Base-by-base conservation (phyloP, 2,797 vertebrate genomes). In the Scomberomorus guttatus region DNA sequence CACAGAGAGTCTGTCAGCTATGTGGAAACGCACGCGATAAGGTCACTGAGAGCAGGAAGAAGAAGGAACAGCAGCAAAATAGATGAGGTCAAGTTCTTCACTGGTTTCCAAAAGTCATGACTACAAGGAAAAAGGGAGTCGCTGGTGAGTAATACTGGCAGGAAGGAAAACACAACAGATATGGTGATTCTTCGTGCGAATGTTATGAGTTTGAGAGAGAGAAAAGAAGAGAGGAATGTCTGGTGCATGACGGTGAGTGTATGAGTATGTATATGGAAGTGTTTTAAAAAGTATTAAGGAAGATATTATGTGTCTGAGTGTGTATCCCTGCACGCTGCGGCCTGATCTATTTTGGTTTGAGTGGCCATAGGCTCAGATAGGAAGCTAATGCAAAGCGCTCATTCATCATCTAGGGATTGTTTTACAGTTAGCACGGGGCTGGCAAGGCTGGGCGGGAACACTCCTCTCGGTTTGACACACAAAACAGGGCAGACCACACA, bases 401-500 rank as follows among this genome's bases (percentile, higher is more conserved):
- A 22, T 92, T 87, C 67, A 81, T 91, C 84, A 90, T 37, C 66
- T 55, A 57, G 55, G 71, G 75, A 51, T 81, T 89, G 90, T 91
- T 93, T 92, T 89, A 90, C 84, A 92, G 86, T 80, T 59, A 69
- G 77, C 75, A 71, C 39, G 20, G 68, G 39, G 57, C 73, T 75
- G 59, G 56, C 64, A 68, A 72, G 20, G 22, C 59, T 72, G 59
- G 70, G 69, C 5, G 62, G 63, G 82, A 91, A 89, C 86, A 77
- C 78, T 80, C 77, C 80, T 74, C 74, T 81, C 56, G 1, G 62
- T 79, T 27, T 76, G 63, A 87, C 82, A 81, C 72, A 81, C 27
- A 87, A 80, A 86, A 82, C 75, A 86, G 51, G 22, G 46, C 77
- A 82, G 86, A 90, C 82, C 88, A 88, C 91, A 91, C 86, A 83